Evolutionary conservation across 1,140 invertebrate genomes (phyloP).

Genomic region (Kradibia gibbosae): DNA sequence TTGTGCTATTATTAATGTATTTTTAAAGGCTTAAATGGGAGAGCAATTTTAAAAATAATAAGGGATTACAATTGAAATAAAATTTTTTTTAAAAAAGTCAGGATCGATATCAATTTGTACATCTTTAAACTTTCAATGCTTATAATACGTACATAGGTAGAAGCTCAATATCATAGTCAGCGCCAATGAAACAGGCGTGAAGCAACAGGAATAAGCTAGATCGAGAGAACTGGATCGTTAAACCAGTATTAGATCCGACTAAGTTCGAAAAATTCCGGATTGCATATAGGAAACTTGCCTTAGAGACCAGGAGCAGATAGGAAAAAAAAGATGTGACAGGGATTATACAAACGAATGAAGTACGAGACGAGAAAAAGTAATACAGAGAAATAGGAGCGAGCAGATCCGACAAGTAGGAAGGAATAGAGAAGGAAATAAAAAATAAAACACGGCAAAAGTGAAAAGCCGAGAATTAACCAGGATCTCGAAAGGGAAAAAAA

Average conservation of each 20-base stretch:
- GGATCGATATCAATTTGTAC: too few relatives aligned
- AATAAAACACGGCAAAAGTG: slow-evolving; percentile 46
- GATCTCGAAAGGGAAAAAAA: slow-evolving; percentile 41
- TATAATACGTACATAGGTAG: background rate
- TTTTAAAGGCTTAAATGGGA: too few relatives aligned
- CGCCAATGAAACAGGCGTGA: slow-evolving; percentile 21
- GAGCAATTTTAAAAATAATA: too few relatives aligned
- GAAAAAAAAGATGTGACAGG: background rate
- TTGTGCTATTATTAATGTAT: too few relatives aligned
- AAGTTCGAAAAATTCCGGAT: slow-evolving; percentile 50
- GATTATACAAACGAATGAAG: background rate
- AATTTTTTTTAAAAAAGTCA: background rate
- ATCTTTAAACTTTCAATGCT: background rate
- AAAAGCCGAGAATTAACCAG: slow-evolving; percentile 39
- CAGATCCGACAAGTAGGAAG: too few relatives aligned
- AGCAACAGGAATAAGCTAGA: slow-evolving; percentile 18
- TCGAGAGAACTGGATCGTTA: slow-evolving; percentile 57
- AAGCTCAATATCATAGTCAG: background rate
- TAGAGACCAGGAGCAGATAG: slow-evolving; percentile 39
- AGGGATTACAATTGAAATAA: too few relatives aligned
- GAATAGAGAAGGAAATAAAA: slow-evolving; percentile 21
- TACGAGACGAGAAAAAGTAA: background rate
- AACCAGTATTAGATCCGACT: slow-evolving; percentile 64
- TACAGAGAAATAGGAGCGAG: background rate
- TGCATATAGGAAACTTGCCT: slow-evolving; percentile 58